phyloP scores from a whole-genome alignment of 2,113 vertebrate genomes.

The Mugil cephalus region DNA sequence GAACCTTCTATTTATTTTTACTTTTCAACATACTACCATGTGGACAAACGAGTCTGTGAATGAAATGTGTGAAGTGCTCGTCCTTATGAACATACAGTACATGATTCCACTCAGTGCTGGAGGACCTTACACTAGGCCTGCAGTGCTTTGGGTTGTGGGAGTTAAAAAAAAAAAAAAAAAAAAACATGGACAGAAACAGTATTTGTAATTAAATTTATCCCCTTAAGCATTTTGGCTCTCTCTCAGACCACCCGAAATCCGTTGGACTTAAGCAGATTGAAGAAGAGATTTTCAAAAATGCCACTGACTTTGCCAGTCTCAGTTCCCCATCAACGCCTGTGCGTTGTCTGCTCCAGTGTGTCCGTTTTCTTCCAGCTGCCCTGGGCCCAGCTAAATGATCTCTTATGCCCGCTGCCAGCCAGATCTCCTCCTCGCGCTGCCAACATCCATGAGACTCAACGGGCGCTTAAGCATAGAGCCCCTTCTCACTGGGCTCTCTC shows the following conservation, averaged over 20 bases:
- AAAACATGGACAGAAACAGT: constrained; percentile 4
- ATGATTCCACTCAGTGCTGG: background rate
- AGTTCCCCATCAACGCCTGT: constrained; percentile 40
- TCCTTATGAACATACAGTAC: background rate
- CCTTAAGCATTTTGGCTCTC: constrained; percentile 23
- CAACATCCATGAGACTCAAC: constrained; percentile 53
- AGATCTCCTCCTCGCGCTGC: constrained; percentile 54
- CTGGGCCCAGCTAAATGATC: constrained; percentile 49
- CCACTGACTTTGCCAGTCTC: constrained; percentile 38
- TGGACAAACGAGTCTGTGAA: background rate
- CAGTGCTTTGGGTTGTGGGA: background rate
- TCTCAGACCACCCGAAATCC: constrained; percentile 47
- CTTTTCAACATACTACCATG: background rate
- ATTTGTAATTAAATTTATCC: constrained; percentile 6
- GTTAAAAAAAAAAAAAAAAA: no score
- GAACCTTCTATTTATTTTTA: background rate
- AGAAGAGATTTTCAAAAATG: constrained; percentile 42
- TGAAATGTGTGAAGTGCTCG: background rate
- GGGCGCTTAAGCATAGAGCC: constrained; percentile 46
- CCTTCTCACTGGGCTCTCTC: constrained; percentile 47
- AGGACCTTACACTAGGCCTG: background rate
- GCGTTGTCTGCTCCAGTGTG: constrained; percentile 37
- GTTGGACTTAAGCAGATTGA: constrained; percentile 22
- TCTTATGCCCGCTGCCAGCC: constrained; percentile 39
- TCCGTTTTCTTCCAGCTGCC: constrained; percentile 58